Percentiles rank a stretch among this genome's conserved stretches.
Conservation (phyloP, 2,888 invertebrate genomes). For the Torymus tubicola region DNA sequence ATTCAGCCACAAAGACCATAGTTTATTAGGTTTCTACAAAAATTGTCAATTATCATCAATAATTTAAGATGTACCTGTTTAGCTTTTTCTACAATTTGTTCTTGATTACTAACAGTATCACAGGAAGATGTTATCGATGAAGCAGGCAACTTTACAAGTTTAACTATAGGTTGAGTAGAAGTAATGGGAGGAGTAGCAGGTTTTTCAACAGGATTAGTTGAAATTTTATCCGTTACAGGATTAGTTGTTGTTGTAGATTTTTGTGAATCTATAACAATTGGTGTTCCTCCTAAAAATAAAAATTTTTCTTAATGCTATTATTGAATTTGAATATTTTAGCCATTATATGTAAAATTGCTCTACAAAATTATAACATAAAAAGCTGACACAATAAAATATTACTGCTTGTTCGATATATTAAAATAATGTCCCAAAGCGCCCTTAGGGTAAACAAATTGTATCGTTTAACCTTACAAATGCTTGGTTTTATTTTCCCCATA, state of each 20-base stretch:
- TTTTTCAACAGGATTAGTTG: conserved; percentile 60
- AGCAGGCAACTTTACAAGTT: conserved; percentile 71
- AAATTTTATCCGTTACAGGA: conserved; percentile 58
- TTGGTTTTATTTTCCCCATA: conserved; percentile 57
- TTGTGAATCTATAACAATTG: conserved; percentile 67
- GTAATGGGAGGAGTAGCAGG: conserved; percentile 56
- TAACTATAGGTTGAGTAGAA: conserved; percentile 71
- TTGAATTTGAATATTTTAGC: not conserved
- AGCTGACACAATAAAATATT: conserved; percentile 9
- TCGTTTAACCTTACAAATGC: conserved; percentile 57
- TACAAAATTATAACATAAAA: conserved; percentile 30
- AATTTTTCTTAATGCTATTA: not conserved
- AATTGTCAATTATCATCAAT: too few species aligned
- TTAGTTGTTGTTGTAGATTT: conserved; percentile 67
- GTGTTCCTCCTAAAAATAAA: conserved; percentile 78
- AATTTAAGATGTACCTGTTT: too few species aligned
- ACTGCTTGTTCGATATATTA: not conserved
- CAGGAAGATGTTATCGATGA: conserved; percentile 65
- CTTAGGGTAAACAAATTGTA: conserved; percentile 47
- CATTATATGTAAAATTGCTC: conserved; percentile 20
- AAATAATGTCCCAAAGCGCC: conserved; percentile 43
- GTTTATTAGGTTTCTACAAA: too few species aligned
- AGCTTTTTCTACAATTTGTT: conserved; percentile 90
- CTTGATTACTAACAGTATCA: conserved; percentile 78
- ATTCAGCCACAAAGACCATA: too few species aligned